Evolutionary conservation across 2,888 invertebrate species (phyloP).

Genomic region (Trachelus stipa): DNA sequence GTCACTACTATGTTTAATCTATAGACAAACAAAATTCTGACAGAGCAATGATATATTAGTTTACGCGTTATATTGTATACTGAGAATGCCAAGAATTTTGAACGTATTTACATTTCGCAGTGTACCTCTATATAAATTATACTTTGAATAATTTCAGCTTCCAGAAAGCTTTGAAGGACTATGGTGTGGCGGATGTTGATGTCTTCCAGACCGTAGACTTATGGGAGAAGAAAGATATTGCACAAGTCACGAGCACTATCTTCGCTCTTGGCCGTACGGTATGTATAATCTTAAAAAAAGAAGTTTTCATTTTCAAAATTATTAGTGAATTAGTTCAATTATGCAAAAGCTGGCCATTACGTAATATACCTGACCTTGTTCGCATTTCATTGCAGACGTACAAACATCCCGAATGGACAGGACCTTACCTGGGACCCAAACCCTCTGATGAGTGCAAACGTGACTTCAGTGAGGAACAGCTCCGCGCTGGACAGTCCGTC

Average conservation of each 20-base stretch:
- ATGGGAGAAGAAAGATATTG: slow-evolving; percentile 94
- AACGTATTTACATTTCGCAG: background rate
- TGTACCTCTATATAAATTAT: background rate
- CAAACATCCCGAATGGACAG: slow-evolving; percentile 85
- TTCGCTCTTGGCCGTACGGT: slow-evolving; percentile 89
- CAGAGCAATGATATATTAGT: background rate
- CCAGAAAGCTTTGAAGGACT: slow-evolving; percentile 85
- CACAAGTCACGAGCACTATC: slow-evolving; percentile 85
- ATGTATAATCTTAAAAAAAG: slow-evolving; percentile 32
- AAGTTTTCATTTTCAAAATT: background rate
- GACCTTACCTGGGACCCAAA: slow-evolving; percentile 93
- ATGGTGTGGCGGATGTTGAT: slow-evolving; percentile 92
- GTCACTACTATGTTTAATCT: background rate
- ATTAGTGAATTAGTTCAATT: background rate
- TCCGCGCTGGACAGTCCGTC: slow-evolving; percentile 88
- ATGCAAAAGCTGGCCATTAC: background rate
- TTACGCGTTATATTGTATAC: background rate
- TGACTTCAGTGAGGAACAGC: slow-evolving; percentile 91
- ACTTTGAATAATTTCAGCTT: slow-evolving; percentile 71
- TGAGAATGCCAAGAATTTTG: background rate
- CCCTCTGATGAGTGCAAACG: slow-evolving; percentile 94
- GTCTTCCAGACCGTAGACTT: slow-evolving; percentile 98
- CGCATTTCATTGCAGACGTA: slow-evolving; percentile 73
- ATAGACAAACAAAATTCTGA: background rate
- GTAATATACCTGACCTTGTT: background rate